Evolutionary conservation across 2,797 vertebrate genomes (phyloP).

Genomic region (Micropoecilia bifurca): DNA sequence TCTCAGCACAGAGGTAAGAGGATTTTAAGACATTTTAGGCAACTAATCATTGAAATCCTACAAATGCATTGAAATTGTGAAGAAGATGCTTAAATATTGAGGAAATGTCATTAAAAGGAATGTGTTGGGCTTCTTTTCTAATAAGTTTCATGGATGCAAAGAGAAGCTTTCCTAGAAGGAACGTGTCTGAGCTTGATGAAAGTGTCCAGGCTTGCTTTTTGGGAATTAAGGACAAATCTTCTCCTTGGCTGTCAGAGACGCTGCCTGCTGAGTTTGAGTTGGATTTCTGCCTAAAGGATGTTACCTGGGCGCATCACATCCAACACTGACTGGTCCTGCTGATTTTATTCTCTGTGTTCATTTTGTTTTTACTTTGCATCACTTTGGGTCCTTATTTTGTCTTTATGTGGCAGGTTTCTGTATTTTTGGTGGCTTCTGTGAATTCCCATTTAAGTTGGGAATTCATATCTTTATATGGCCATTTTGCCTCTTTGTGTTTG

Average conservation of each 20-base stretch:
- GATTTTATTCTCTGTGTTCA: neutral
- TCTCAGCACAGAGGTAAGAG: conserved; percentile 43
- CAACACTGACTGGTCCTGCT: neutral
- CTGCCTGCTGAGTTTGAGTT: neutral
- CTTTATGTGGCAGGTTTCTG: neutral
- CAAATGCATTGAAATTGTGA: neutral
- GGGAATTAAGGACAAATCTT: neutral
- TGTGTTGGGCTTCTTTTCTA: neutral
- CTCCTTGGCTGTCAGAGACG: neutral
- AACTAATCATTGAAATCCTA: neutral
- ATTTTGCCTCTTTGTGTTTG: neutral
- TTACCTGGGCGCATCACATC: neutral
- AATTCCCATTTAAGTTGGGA: neutral
- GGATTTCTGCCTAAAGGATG: neutral
- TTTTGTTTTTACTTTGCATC: neutral
- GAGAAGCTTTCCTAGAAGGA: neutral
- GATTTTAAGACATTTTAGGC: neutral
- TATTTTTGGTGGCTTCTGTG: neutral
- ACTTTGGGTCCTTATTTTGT: neutral
- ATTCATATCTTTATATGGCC: neutral
- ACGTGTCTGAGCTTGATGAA: neutral
- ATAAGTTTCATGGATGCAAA: neutral
- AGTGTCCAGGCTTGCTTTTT: neutral
- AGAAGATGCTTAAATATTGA: neutral
- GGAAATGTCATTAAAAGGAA: neutral